Conservation (phyloP, 2,113 vertebrate species). For the Rhea americana region DNA sequence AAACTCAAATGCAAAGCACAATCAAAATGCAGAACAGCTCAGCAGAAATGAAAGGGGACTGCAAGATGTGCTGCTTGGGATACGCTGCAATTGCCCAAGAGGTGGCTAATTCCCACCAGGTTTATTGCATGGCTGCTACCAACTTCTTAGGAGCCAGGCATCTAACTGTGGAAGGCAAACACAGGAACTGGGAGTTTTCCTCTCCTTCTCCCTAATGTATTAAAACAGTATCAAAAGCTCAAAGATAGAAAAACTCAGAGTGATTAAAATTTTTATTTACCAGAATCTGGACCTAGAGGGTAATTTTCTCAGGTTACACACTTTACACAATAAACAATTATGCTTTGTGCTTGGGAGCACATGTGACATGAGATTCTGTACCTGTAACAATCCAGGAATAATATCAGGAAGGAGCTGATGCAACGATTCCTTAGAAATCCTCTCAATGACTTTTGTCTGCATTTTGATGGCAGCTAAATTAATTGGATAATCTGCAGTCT, state of each 20-base stretch:
- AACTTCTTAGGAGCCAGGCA: not conserved
- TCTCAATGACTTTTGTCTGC: conserved; percentile 97
- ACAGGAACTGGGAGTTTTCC: not conserved
- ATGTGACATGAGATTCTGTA: conserved; percentile 43
- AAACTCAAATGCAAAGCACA: not conserved
- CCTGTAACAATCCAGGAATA: conserved; percentile 96
- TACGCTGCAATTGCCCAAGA: not conserved
- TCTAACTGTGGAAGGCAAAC: not conserved
- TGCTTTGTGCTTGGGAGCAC: not conserved
- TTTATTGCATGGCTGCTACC: not conserved
- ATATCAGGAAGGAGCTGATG: conserved; percentile 92
- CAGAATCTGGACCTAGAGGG: not conserved
- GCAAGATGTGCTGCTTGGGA: not conserved
- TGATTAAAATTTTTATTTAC: not conserved
- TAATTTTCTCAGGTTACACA: not conserved
- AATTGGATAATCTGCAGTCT: conserved; percentile 98
- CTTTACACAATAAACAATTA: not conserved
- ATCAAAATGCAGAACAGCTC: not conserved
- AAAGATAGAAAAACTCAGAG: not conserved
- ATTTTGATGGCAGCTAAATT: conserved; percentile 99
- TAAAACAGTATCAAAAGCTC: not conserved
- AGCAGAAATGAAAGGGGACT: not conserved
- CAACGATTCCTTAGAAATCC: conserved; percentile 91
- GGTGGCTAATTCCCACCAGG: not conserved
- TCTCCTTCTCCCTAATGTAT: not conserved